Conservation (phyloP, 2,113 vertebrate species). For the Ciconia stormi region DNA sequence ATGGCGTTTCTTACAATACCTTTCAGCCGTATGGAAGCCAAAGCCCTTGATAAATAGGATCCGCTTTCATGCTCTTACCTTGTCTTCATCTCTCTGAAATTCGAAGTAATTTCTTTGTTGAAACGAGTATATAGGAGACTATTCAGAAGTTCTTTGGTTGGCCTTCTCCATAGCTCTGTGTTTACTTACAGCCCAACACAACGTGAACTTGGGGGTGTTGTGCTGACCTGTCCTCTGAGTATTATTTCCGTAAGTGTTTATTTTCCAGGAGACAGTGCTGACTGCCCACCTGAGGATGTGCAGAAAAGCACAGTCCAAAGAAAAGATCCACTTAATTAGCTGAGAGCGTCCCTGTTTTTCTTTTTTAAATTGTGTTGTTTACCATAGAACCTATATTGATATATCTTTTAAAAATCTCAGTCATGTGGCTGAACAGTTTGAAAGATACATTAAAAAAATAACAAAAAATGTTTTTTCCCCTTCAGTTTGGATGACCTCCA, state of each 20-base stretch:
- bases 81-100: not conserved
- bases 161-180: not conserved
- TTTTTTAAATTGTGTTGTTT: not conserved
- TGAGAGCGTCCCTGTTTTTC: not conserved
- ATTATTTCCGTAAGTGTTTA: not conserved
- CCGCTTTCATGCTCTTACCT: not conserved
- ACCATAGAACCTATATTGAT: not conserved
- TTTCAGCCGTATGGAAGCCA: not conserved
- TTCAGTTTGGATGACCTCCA: not conserved
- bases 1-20: not conserved
- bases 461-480: fast-evolving
- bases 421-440: not conserved
- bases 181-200: not conserved
- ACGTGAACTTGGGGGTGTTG: not conserved
- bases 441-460: not conserved
- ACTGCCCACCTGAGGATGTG: not conserved
- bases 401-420: not conserved
- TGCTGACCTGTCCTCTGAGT: not conserved
- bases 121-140: not conserved
- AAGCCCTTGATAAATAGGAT: not conserved
- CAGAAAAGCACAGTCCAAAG: not conserved
- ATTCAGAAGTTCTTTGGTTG: not conserved
- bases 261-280: not conserved
- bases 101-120: not conserved
- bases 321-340: not conserved